Evolutionary conservation across 2,797 vertebrate species (phyloP).

Genomic region (Diceros bicornis): DNA sequence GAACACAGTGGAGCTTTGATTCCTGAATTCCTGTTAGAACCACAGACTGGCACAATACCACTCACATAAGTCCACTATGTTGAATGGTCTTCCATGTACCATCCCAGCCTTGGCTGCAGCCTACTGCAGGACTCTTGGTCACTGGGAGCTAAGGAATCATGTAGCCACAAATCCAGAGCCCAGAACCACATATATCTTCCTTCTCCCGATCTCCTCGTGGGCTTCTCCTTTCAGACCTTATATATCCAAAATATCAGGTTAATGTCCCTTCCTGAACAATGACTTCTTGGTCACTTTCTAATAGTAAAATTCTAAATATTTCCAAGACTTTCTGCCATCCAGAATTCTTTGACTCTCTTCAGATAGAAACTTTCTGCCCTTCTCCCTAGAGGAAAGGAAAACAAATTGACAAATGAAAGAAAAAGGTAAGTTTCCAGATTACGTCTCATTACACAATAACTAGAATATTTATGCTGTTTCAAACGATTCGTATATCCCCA

Average conservation of each 20-base stretch:
- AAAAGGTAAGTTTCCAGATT: background rate
- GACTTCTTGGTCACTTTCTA: background rate
- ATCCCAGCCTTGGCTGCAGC: background rate
- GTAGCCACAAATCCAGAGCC: background rate
- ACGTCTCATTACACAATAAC: no score
- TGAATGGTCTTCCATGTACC: background rate
- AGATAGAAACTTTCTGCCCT: background rate
- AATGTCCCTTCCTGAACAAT: background rate
- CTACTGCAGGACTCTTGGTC: background rate
- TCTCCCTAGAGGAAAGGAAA: background rate
- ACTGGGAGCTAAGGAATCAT: background rate
- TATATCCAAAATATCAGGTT: background rate
- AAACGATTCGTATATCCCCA: background rate
- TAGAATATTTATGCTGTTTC: background rate
- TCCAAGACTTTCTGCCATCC: background rate
- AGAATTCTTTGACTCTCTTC: background rate
- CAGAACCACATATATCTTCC: background rate
- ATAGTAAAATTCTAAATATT: background rate
- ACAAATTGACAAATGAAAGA: background rate
- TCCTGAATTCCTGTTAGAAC: background rate
- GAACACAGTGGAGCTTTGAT: background rate
- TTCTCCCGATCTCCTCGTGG: background rate
- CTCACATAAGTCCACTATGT: background rate
- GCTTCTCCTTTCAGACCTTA: background rate
- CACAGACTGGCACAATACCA: fast-evolving